phyloP scores from a whole-genome alignment of 2,113 vertebrate genomes.

The Cinclus mexicanus region DNA sequence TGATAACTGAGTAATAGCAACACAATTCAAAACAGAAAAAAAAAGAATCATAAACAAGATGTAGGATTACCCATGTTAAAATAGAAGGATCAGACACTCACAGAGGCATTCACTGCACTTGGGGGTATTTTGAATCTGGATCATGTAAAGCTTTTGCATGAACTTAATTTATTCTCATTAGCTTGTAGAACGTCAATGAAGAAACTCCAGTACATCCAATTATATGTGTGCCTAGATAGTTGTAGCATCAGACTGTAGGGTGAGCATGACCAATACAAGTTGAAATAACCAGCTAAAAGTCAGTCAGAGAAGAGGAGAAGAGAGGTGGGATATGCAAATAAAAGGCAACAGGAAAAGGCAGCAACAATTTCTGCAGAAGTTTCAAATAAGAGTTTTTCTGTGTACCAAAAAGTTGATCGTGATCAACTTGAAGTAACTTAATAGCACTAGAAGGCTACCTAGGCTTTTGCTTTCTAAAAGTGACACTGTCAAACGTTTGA shows the following conservation, averaged over 20 bases:
- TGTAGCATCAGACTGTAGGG: neutral
- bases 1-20: neutral
- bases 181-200: neutral
- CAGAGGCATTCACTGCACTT: slow-evolving; percentile 3
- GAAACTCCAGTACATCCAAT: neutral
- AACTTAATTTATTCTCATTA: slow-evolving; percentile 20
- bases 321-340: neutral
- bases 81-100: neutral
- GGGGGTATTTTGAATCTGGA: neutral
- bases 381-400: neutral
- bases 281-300: neutral
- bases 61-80: neutral
- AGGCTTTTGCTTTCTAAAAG: neutral
- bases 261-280: neutral
- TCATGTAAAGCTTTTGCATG: neutral
- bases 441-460: neutral
- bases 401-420: neutral
- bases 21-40: slow-evolving; percentile 26
- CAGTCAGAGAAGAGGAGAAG: neutral
- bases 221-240: neutral
- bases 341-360: neutral
- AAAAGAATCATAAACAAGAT: slow-evolving; percentile 13
- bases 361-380: neutral
- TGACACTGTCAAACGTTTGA: neutral
- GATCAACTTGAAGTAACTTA: neutral